Conservation (phyloP, 2,888 invertebrate genomes). For the Dastarcus helophoroides region DNA sequence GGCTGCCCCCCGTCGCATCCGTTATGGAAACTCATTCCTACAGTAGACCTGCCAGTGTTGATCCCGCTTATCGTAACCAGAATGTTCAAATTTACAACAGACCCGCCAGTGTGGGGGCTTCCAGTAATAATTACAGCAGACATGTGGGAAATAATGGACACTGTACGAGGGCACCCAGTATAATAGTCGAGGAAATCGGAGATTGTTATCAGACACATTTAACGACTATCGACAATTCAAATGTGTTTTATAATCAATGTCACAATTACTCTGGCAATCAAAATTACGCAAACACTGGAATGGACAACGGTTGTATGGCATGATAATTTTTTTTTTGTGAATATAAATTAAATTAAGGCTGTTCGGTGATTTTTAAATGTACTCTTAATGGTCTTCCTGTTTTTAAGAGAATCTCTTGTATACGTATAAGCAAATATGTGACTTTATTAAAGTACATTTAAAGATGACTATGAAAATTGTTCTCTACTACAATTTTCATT, state of each 20-base stretch:
- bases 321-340: too few relatives aligned
- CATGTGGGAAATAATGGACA: constrained; percentile 16
- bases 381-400: too few relatives aligned
- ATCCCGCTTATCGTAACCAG: constrained; percentile 13
- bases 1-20: constrained; percentile 31
- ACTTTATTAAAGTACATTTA: too few relatives aligned
- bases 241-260: constrained; percentile 37
- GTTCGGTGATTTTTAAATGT: too few relatives aligned
- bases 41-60: constrained; percentile 28
- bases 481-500: too few relatives aligned
- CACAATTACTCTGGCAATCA: constrained; percentile 44
- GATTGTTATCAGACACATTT: constrained; percentile 44
- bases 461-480: too few relatives aligned
- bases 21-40: constrained; percentile 26
- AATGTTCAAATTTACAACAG: constrained; percentile 22
- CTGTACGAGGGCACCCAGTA: constrained; percentile 27
- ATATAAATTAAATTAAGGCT: too few relatives aligned
- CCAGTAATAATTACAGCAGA: constrained; percentile 6
- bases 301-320: constrained; percentile 54
- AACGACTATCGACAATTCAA: constrained; percentile 40
- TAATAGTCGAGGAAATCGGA: constrained; percentile 42
- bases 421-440: too few relatives aligned
- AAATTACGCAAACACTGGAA: constrained; percentile 43
- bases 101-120: constrained; percentile 23
- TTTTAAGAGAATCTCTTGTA: too few relatives aligned